Conservation (phyloP, 2,888 invertebrate genomes). For the Macrostomum cliftonense region DNA sequence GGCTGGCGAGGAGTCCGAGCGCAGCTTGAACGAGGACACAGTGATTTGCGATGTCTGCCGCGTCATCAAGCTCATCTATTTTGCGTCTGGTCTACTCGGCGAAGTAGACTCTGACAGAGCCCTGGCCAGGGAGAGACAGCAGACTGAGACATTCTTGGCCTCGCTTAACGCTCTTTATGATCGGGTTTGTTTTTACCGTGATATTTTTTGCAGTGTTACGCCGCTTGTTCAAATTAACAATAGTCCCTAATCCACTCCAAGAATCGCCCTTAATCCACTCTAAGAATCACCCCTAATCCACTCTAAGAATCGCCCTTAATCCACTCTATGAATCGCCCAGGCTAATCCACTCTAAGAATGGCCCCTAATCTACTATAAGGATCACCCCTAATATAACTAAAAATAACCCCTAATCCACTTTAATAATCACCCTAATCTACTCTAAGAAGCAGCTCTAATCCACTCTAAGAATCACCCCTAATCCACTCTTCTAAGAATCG, state of each 20-base stretch:
- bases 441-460: background rate
- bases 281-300: background rate
- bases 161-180: background rate
- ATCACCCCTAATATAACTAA: background rate
- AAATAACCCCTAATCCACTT: too few species aligned
- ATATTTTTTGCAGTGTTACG: too few species aligned
- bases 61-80: constrained; percentile 54
- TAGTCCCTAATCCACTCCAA: too few species aligned
- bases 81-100: constrained; percentile 69
- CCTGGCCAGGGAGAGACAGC: constrained; percentile 16
- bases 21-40: constrained; percentile 63
- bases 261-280: background rate
- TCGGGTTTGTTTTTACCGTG: background rate
- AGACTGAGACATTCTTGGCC: background rate
- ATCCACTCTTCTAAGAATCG: background rate
- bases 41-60: constrained; percentile 64
- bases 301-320: background rate
- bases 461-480: too few species aligned
- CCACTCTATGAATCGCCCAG: background rate
- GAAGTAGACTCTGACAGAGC: constrained; percentile 22
- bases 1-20: constrained; percentile 32
- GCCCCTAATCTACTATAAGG: background rate
- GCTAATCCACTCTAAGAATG: background rate
- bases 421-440: background rate
- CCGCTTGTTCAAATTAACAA: background rate